These are phyloP conservation scores for Plebejus argus DNA, from an alignment of 2,888 invertebrate genomes.

Conservation along the genomic window DNA sequence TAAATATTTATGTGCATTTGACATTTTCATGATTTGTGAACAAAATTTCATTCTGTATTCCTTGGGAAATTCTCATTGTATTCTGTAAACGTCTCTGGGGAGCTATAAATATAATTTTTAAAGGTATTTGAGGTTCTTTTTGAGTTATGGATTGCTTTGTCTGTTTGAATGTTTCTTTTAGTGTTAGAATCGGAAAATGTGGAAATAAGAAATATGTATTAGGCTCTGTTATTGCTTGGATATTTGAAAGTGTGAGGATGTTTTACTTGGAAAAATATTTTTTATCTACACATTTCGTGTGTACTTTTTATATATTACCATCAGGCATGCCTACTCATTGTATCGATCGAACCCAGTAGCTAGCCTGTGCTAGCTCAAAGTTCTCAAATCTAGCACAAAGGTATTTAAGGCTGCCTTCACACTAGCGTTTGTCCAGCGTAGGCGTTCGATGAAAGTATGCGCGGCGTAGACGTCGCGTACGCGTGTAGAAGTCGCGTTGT, in stretches of 20 bases:
- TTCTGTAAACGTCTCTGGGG: neutral
- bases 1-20: conserved; percentile 43
- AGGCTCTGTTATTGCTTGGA: too few species aligned
- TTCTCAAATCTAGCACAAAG: too few species aligned
- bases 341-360: neutral
- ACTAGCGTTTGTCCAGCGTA: too few species aligned
- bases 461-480: too few species aligned
- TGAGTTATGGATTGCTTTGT: neutral
- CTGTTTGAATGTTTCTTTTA: neutral
- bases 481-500: too few species aligned
- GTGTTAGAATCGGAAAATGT: neutral
- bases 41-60: conserved; percentile 12
- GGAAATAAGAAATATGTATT: too few species aligned
- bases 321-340: too few species aligned
- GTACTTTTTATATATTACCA: too few species aligned
- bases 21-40: conserved; percentile 37
- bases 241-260: too few species aligned
- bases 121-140: neutral
- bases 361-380: too few species aligned
- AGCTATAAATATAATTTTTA: conserved; percentile 16
- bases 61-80: conserved; percentile 15
- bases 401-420: too few species aligned
- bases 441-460: too few species aligned
- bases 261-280: neutral
- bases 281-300: neutral